Evolutionary conservation across 2,113 vertebrate species (phyloP).

Genomic region (Stegostoma tigrinum): DNA sequence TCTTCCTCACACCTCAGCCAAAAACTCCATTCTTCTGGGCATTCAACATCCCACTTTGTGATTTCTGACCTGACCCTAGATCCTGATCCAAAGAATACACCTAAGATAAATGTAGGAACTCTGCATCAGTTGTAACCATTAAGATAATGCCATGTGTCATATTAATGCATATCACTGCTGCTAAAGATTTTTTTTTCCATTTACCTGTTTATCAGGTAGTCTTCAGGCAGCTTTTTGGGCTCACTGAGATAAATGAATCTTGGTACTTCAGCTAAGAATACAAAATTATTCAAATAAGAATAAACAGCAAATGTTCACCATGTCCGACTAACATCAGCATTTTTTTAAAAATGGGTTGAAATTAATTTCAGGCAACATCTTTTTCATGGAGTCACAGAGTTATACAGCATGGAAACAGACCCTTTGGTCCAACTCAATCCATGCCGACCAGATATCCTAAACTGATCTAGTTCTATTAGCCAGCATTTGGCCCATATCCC

Average conservation of each 20-base stretch:
- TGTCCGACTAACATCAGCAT: not conserved
- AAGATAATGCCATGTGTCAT: not conserved
- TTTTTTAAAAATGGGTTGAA: not conserved
- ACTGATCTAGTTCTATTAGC: no score
- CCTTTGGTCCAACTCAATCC: no score
- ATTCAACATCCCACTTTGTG: not conserved
- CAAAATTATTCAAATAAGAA: not conserved
- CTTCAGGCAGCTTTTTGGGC: not conserved
- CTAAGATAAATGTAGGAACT: not conserved
- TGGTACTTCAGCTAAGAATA: not conserved
- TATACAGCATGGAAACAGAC: no score
- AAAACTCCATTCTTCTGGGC: not conserved
- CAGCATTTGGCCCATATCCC: no score
- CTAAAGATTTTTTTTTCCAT: not conserved
- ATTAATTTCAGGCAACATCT: not conserved
- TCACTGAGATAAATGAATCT: constrained; percentile 27
- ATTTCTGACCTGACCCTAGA: not conserved
- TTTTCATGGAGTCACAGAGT: not conserved
- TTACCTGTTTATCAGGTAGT: not conserved
- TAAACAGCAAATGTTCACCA: not conserved
- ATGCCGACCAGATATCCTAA: no score
- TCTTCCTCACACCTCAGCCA: not conserved
- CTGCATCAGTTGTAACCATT: not conserved
- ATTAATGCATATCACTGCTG: not conserved
- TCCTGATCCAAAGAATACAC: not conserved